A percentile compares a stretch with the other conserved stretches of the same genome.
These are phyloP conservation scores for Spermophilus dauricus DNA, from an alignment of 2,113 vertebrate genomes.

Conservation along the genomic window DNA sequence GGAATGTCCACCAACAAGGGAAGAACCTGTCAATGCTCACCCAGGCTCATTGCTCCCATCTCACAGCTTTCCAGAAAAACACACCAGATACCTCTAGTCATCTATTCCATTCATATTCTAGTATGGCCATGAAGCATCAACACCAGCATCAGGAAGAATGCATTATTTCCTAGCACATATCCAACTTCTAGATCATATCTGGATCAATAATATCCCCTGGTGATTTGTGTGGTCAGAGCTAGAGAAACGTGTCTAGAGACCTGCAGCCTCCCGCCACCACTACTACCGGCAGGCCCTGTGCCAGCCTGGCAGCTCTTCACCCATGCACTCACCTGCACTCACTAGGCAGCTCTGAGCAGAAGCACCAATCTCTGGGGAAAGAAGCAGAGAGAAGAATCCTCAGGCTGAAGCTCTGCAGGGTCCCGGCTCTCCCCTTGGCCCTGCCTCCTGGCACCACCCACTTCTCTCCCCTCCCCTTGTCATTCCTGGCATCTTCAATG, in stretches of 20 bases:
- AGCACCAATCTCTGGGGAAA: neutral
- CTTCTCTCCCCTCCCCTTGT: slow-evolving; percentile 50
- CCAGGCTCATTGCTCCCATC: neutral
- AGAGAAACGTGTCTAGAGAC: neutral
- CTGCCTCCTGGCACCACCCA: slow-evolving; percentile 65
- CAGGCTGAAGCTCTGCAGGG: neutral
- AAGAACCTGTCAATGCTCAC: neutral
- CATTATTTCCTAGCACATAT: neutral
- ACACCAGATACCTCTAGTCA: neutral
- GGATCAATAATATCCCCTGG: neutral
- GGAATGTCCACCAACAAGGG: neutral
- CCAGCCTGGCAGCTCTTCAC: neutral
- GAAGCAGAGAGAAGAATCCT: neutral
- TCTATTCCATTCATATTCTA: neutral
- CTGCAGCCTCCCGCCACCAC: fast-evolving
- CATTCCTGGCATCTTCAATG: slow-evolving; percentile 69
- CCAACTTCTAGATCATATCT: neutral
- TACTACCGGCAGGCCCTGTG: neutral
- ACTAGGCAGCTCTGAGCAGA: slow-evolving; percentile 42
- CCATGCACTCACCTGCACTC: slow-evolving; percentile 62
- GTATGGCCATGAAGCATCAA: too few relatives aligned
- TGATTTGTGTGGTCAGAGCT: neutral
- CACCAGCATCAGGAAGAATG: neutral
- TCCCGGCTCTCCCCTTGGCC: neutral
- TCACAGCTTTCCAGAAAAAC: neutral